Evolutionary conservation across 2,113 vertebrate species (phyloP), one percentile per base, ranked within the genome.

Genomic region (Toxotes jaculatrix): DNA sequence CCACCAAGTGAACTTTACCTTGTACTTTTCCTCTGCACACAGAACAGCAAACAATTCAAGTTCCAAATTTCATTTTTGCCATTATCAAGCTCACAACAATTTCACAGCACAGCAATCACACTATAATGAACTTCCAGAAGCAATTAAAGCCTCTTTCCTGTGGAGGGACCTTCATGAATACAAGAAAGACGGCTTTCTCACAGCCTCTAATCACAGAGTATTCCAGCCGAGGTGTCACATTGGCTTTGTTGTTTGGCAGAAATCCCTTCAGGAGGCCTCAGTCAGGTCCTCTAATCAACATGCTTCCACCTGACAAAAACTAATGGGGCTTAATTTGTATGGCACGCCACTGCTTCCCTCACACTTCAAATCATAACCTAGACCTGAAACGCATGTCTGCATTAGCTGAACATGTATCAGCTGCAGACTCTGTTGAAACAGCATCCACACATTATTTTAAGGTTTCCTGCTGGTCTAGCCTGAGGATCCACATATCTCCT

Each of bases 51-150:
- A 90, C 82, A 82, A 88, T 76, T 80, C 67, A 53, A 89, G 77
- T 82, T 85, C 74, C 56, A 88, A 83, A 80, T 85, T 92, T 92
- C 47, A 90, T 89, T 89, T 89, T 91, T 77, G 85, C 79, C 77
- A 93, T 89, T 91, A 94, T 91, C 88, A 91, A 83, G 64, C 81
- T 66, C 83, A 80, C 88, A 89, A 93, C 88, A 93, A 94, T 94
- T 95, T 95, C 91, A 93, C 92, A 94, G 91, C 86, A 93, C 85
- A 91, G 91, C 90, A 92, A 94, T 93, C 92, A 89, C 87, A 94
- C 82, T 74, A 77, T 93, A 93, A 93, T 93, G 90, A 94, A 95
- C 93, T 93, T 95, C 87, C 85, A 87, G 79, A 92, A 90, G 91
- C 91, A 93, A 94, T 94, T 94, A 93, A 92, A 87, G 79, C 78